phyloP scores from a whole-genome alignment of 1,140 invertebrate genomes.

The Ceratosolen fusciceps region DNA sequence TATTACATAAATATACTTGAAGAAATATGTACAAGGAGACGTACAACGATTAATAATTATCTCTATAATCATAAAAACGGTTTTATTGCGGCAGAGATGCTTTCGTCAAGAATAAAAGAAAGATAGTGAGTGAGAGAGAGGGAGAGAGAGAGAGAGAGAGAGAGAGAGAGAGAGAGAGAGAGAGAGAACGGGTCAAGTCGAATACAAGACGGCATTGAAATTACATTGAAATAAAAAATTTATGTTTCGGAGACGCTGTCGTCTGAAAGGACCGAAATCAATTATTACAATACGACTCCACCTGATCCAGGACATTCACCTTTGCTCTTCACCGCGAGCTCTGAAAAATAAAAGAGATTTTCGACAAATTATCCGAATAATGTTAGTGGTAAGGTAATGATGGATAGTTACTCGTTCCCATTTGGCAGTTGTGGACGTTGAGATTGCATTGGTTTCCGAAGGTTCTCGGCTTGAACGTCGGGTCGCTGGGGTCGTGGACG shows the following conservation, averaged over 20 bases:
- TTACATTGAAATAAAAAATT: not conserved
- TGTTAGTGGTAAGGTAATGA: no score
- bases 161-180: no score
- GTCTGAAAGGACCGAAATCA: conserved; percentile 46
- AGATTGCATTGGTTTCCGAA: conserved; percentile 62
- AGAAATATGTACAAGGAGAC: no score
- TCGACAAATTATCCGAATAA: conserved; percentile 20
- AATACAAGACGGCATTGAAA: not conserved
- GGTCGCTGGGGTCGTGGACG: conserved; percentile 62
- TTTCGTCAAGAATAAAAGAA: no score
- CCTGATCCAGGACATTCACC: conserved; percentile 63
- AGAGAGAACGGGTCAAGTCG: no score
- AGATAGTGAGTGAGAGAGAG: no score
- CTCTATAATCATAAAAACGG: no score
- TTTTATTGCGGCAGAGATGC: no score
- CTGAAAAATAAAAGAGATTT: conserved; percentile 52
- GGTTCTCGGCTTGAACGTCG: conserved; percentile 58
- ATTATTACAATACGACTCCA: conserved; percentile 58
- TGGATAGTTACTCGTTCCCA: conserved; percentile 64
- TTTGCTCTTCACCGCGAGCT: conserved; percentile 59
- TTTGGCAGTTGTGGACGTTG: conserved; percentile 64
- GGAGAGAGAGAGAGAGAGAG: no score
- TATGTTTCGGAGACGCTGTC: conserved; percentile 11
- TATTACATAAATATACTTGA: no score
- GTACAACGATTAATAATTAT: no score